Evolutionary conservation across 2,888 invertebrate genomes (phyloP).

Genomic region (Microplitis deprimator): DNA sequence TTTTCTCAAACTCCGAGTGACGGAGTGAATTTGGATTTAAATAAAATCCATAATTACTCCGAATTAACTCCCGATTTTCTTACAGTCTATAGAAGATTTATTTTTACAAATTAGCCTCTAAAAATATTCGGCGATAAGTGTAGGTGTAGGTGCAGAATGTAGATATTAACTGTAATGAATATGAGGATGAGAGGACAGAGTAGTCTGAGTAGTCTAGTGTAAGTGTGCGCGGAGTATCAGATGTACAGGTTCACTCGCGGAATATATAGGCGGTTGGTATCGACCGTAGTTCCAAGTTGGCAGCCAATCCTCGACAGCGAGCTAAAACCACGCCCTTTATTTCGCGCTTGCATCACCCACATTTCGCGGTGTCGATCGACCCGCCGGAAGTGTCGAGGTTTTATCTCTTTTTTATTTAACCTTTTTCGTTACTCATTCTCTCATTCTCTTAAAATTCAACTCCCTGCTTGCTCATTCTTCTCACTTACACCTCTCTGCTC

Average conservation of each 20-base stretch:
- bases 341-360: conserved; percentile 68
- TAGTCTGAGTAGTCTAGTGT: conserved; percentile 11
- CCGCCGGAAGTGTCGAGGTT: conserved; percentile 47
- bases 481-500: conserved; percentile 32
- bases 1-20: too few species aligned
- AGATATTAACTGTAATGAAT: background rate
- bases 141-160: background rate
- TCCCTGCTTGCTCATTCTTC: conserved; percentile 28
- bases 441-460: conserved; percentile 28
- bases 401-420: conserved; percentile 31
- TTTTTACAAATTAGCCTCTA: too few species aligned
- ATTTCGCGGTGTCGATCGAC: conserved; percentile 61
- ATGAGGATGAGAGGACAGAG: background rate
- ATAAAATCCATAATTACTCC: too few species aligned
- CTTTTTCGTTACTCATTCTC: conserved; percentile 31
- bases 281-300: conserved; percentile 70
- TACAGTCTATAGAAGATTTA: too few species aligned
- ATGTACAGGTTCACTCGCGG: conserved; percentile 58
- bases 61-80: too few species aligned
- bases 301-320: conserved; percentile 70
- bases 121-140: background rate
- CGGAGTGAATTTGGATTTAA: too few species aligned
- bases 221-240: conserved; percentile 58
- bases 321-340: conserved; percentile 72
- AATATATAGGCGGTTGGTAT: conserved; percentile 67